Percentiles rank a stretch among this genome's conserved stretches.
These are phyloP conservation scores for Mobula hypostoma DNA, from an alignment of 2,113 vertebrate genomes.

Conservation along the genomic window DNA sequence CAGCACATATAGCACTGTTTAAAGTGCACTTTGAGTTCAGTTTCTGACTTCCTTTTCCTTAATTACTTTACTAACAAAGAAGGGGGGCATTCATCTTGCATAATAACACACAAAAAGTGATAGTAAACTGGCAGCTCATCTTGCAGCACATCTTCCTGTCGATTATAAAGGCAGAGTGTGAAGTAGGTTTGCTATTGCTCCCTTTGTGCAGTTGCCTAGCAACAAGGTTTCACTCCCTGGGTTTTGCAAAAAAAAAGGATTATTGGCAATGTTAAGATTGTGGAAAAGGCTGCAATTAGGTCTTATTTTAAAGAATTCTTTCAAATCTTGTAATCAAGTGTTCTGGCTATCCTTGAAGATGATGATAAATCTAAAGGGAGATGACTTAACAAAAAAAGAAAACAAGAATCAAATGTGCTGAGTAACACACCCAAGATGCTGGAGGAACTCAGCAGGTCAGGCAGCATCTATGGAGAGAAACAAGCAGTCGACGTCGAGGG, in stretches of 20 bases:
- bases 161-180: background rate
- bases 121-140: background rate
- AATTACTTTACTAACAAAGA: background rate
- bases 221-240: background rate
- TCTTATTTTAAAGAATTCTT: background rate
- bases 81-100: background rate
- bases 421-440: no score
- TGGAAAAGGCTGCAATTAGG: background rate
- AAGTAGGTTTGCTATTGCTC: background rate
- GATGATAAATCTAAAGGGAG: background rate
- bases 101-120: background rate
- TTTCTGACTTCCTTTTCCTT: background rate
- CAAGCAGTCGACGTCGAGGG: no score
- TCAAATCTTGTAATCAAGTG: background rate
- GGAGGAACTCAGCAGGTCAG: no score
- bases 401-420: no score
- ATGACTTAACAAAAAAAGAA: background rate
- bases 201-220: background rate
- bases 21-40: background rate
- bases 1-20: background rate
- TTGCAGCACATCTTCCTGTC: background rate
- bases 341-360: background rate
- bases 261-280: background rate
- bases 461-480: no score
- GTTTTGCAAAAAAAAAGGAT: background rate